Base-by-base conservation (phyloP, 2,113 vertebrate genomes). In the Morone saxatilis region DNA sequence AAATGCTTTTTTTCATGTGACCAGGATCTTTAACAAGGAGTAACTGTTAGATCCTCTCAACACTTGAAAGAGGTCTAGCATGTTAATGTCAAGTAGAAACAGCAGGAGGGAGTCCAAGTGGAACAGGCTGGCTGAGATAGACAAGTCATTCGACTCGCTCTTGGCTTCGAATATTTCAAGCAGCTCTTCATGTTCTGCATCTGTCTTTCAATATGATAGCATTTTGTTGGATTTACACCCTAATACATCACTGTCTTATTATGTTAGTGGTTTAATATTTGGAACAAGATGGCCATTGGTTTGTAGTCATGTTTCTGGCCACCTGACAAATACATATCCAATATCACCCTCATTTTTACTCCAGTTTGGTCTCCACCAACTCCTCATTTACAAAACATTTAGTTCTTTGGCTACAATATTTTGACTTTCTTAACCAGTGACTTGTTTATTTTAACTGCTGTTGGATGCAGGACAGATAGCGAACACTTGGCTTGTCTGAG, bases 81-180 rank as follows among this genome's bases (percentile, higher is more conserved):
- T 74, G 48, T 69, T 51, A 12, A 70, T 47, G 66, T 68, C 41
- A 65, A 80, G 57, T 65, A n/a, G 12, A 62, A 51, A 47, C 77
- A 66, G 59, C 72, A 51, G 71, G 31, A 56, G 36, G 13, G 62
- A 25, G 70, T 69, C 25, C 38, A 53, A 11, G 14, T 65, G 25
- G 76, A 80, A 65, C 51, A 51, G 14, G 16, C 16, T 41, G 40
- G 48, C 53, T 76, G 63, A 70, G 19, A 70, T 38, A 50, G 16
- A 22, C 8, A 5, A 45, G 14, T 43, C 62, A 25, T 51, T 74
- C 45, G 50, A 20, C 25, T 59, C 61, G 4, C 31, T 67, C 43
- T 31, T 60, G 16, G 38, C 48, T 66, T 47, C 45, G 48, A 57
- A 43, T 66, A 20, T 36, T 69, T 68, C 38, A 45, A 60, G 25